These are phyloP conservation scores for Heterotis niloticus DNA, from an alignment of 2,113 vertebrate species.

Conservation along the genomic window DNA sequence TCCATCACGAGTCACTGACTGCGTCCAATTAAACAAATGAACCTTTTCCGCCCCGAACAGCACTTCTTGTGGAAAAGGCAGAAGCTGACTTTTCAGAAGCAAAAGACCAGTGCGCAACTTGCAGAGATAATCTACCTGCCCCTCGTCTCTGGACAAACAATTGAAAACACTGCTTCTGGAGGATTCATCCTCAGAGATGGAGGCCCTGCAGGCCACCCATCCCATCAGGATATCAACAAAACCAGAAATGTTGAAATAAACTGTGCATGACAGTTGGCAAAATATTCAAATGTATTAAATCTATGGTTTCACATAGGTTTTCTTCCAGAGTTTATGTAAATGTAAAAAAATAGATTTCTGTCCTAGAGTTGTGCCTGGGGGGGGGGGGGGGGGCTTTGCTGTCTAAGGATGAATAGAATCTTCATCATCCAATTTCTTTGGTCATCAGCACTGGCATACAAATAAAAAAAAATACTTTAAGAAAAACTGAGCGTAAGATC, in stretches of 20 bases:
- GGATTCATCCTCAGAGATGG: background rate
- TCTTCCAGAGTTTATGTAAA: background rate
- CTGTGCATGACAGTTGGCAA: background rate
- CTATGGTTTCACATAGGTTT: background rate
- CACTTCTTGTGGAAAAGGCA: too few species aligned
- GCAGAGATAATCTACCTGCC: background rate
- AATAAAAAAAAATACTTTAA: background rate
- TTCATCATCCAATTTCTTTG: background rate
- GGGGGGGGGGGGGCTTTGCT: too few species aligned
- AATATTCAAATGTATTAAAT: background rate
- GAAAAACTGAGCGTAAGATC: background rate
- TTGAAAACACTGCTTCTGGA: conserved; percentile 1
- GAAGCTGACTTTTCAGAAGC: background rate
- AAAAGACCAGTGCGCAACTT: background rate
- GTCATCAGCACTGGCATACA: conserved; percentile 4
- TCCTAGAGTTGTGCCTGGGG: background rate
- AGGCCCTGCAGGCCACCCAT: background rate
- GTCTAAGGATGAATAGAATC: background rate
- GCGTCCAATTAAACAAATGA: too few species aligned
- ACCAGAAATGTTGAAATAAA: background rate
- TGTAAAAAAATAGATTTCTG: background rate
- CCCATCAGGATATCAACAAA: background rate
- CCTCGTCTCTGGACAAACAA: background rate
- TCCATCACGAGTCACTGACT: too few species aligned
- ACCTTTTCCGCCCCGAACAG: too few species aligned